Conservation (phyloP, 1,140 invertebrate species). For the Pseudobourletiella spinata region DNA sequence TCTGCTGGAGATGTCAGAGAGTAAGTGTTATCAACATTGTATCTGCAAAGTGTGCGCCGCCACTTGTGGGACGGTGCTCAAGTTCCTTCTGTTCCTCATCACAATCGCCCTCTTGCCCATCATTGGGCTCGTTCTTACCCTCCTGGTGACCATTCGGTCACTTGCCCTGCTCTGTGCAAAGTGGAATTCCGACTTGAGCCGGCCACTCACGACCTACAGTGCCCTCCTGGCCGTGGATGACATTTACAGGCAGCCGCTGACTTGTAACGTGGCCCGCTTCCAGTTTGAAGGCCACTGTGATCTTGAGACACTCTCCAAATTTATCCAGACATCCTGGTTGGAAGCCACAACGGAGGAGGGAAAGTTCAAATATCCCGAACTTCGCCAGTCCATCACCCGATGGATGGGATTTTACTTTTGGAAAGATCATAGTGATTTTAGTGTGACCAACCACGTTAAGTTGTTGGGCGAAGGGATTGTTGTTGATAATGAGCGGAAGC, state of each 20-base stretch:
- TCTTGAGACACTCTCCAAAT: neutral
- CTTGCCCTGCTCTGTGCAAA: too few relatives aligned
- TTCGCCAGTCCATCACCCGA: neutral
- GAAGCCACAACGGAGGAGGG: neutral
- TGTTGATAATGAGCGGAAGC: neutral
- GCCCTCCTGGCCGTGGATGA: neutral
- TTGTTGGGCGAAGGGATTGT: neutral
- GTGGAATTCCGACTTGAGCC: too few relatives aligned
- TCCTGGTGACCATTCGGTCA: too few relatives aligned
- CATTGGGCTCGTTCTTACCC: too few relatives aligned
- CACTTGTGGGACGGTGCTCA: too few relatives aligned
- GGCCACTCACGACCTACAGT: too few relatives aligned
- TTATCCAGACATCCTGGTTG: neutral
- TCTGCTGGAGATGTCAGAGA: too few relatives aligned
- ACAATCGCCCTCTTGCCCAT: too few relatives aligned
- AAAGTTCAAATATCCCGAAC: neutral
- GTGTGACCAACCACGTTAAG: slow-evolving; percentile 14
- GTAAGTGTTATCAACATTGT: too few relatives aligned
- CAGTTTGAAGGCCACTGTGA: neutral
- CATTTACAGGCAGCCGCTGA: neutral
- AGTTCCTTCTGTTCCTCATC: too few relatives aligned
- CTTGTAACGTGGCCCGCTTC: neutral
- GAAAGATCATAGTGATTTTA: slow-evolving; percentile 16
- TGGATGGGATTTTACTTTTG: slow-evolving; percentile 12
- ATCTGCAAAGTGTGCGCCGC: too few relatives aligned